Evolutionary conservation across 2,797 vertebrate genomes (phyloP), one percentile per base, ranked within the genome.

Genomic region (Leptodactylus fallax): DNA sequence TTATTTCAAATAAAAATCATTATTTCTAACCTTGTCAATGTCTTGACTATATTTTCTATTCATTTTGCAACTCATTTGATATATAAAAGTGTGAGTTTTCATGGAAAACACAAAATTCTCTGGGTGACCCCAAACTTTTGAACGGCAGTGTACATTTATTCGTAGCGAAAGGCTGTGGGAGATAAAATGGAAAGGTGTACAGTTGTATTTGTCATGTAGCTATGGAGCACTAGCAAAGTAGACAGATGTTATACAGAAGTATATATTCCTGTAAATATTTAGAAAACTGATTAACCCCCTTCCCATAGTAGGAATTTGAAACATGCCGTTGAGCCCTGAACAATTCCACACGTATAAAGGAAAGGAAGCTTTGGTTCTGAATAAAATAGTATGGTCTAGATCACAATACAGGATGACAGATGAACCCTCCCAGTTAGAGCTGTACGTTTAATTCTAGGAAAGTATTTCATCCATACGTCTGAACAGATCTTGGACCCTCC

Each of bases 391-490:
- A 47, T 78, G 19, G 10, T 78, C 49, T 65, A 60, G 74, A 83
- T 47, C 36, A 69, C 56, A 63, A 71, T 86, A 81, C 65, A 67
- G 17, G 58, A 77, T 56, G 79, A 86, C 53, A 69, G 49, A 86
- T 49, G 53, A 71, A 11, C 49, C 72, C 78, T 82, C 79, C 88
- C 79, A 83, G 79, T 86, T 12, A 86, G 47, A 86, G 67, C 51
- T 65, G 60, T 65, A 65, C 17, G 45, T 58, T 65, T 63, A 47
- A 85, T 55, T 88, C 87, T 71, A 76, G 61, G 83, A 85, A 85
- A 85, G 74, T 81, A 87, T 89, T 87, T 84, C 79, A 71, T 53
- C 88, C 79, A 86, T 89, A 83, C 85, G 86, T 83, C 72, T 85
- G 71, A 89, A 77, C 78, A 84, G 58, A 81, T 63, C 63, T 84